A percentile compares a stretch with the other conserved stretches of the same genome.
phyloP scores from a whole-genome alignment of 2,113 vertebrate genomes.

The Empidonax alnorum region DNA sequence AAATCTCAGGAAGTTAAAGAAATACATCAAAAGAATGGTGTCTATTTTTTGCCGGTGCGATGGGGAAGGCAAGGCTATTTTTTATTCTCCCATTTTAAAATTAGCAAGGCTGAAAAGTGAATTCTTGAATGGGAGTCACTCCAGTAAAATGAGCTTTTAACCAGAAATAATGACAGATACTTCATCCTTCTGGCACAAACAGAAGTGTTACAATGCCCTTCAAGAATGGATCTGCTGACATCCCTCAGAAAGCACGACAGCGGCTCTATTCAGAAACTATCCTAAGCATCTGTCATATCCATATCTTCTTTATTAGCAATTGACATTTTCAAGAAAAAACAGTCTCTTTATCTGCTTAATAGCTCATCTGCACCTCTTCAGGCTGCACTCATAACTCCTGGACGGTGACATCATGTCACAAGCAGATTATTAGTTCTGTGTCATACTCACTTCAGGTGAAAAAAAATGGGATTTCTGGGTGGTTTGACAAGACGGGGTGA shows the following conservation, averaged over 20 bases:
- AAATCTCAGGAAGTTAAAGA: slow-evolving; percentile 32
- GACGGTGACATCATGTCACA: not conserved
- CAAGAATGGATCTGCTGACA: slow-evolving; percentile 57
- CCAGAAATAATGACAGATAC: slow-evolving; percentile 55
- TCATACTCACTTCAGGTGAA: not conserved
- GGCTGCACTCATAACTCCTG: slow-evolving; percentile 42
- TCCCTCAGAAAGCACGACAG: slow-evolving; percentile 18
- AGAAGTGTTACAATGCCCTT: slow-evolving; percentile 54
- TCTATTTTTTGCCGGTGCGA: not conserved
- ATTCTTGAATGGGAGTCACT: slow-evolving; percentile 58
- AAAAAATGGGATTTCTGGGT: not conserved
- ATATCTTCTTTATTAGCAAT: slow-evolving; percentile 66
- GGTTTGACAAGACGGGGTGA: fast-evolving
- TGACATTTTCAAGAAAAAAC: slow-evolving; percentile 65
- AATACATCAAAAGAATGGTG: slow-evolving; percentile 18
- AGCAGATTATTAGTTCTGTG: slow-evolving; percentile 22
- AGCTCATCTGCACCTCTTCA: slow-evolving; percentile 51
- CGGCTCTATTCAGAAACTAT: slow-evolving; percentile 7
- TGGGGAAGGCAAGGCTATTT: not conserved
- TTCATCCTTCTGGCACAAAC: slow-evolving; percentile 53
- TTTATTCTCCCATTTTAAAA: slow-evolving; percentile 46
- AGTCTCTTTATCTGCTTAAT: slow-evolving; percentile 45
- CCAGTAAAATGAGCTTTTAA: slow-evolving; percentile 53
- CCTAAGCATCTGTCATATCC: slow-evolving; percentile 42
- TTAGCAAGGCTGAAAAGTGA: slow-evolving; percentile 59